Evolutionary conservation across 2,113 vertebrate genomes (phyloP).

Genomic region (Orcinus orca): DNA sequence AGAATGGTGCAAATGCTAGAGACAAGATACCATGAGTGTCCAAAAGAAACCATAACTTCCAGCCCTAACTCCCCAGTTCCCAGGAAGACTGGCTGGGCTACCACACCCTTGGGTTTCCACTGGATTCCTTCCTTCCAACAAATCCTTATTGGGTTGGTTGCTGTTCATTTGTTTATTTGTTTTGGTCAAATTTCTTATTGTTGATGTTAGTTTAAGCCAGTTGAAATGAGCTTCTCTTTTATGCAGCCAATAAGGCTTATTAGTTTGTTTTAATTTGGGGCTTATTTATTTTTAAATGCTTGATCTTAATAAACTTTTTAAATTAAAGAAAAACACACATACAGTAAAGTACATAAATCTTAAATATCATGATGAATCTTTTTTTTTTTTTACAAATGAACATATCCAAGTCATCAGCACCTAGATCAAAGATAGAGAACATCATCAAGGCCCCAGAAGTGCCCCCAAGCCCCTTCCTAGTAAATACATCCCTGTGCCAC

Average conservation of each 20-base stretch:
- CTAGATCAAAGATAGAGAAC: neutral
- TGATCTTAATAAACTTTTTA: neutral
- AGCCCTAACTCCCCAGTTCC: neutral
- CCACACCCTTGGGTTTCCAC: neutral
- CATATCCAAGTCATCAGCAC: neutral
- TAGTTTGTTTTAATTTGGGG: neutral
- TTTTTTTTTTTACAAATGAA: neutral
- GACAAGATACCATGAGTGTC: neutral
- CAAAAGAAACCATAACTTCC: neutral
- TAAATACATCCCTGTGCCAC: neutral
- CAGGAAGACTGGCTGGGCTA: neutral
- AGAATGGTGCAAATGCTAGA: neutral
- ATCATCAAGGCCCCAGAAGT: neutral
- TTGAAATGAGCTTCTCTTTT: neutral
- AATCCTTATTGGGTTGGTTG: neutral
- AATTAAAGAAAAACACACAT: neutral
- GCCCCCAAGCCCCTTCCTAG: no score
- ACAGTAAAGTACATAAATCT: neutral
- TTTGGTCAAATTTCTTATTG: neutral
- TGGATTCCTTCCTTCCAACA: neutral
- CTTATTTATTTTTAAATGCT: neutral
- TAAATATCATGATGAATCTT: neutral
- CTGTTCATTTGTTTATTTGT: neutral
- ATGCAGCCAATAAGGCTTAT: neutral
- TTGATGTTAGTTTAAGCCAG: neutral